These are phyloP conservation scores for Pipistrellus pygmaeus DNA, from an alignment of 2,797 vertebrate genomes.

Conservation along the genomic window DNA sequence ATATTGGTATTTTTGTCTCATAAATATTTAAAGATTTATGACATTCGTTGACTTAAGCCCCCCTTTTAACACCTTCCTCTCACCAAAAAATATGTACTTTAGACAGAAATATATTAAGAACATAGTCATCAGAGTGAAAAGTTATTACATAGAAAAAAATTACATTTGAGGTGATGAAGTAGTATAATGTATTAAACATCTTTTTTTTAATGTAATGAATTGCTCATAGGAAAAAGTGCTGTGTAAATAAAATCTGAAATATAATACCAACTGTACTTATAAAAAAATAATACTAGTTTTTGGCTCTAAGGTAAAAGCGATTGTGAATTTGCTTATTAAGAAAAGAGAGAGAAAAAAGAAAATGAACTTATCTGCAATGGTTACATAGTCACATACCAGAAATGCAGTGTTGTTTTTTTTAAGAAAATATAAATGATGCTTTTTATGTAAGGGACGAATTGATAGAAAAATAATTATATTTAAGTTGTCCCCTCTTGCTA, in stretches of 20 bases:
- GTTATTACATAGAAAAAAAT: neutral
- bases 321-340: constrained; percentile 21
- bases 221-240: neutral
- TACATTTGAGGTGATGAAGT: neutral
- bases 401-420: neutral
- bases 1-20: constrained; percentile 2
- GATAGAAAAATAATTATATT: neutral
- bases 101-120: constrained; percentile 48
- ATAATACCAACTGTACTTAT: neutral
- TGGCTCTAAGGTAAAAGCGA: neutral
- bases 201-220: neutral
- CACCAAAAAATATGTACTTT: neutral
- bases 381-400: neutral
- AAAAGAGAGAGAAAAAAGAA: neutral
- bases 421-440: neutral
- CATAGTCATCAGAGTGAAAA: neutral
- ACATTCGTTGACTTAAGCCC: neutral
- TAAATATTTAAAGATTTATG: neutral
- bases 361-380: neutral
- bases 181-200: neutral
- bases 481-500: neutral
- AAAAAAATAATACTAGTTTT: constrained; percentile 31
- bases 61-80: neutral
- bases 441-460: constrained; percentile 21
- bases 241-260: constrained; percentile 44